A percentile compares a stretch with the other conserved stretches of the same genome.
Evolutionary conservation across 2,797 vertebrate species (phyloP).

Genomic region (Phylloscopus collybita): DNA sequence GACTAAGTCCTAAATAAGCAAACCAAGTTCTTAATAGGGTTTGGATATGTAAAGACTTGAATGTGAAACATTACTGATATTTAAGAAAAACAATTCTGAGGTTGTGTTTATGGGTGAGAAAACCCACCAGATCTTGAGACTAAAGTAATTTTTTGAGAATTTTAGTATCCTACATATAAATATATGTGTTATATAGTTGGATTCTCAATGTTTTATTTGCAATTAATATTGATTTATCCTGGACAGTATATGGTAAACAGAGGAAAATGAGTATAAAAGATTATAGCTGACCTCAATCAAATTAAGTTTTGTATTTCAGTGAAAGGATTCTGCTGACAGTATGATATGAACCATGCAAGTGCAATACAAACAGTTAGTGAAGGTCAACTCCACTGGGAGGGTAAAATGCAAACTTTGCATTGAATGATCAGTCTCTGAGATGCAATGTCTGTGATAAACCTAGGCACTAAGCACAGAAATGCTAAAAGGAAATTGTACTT

Average conservation of each 20-base stretch:
- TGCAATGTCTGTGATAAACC: neutral
- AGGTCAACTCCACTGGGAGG: neutral
- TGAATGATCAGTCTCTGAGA: neutral
- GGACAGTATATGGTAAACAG: neutral
- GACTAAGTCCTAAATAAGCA: neutral
- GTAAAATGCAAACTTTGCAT: neutral
- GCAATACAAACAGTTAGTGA: neutral
- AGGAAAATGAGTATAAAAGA: neutral
- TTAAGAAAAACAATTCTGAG: neutral
- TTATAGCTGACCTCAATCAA: neutral
- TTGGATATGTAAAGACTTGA: neutral
- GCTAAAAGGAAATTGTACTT: neutral
- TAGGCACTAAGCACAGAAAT: neutral
- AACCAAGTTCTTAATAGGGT: neutral
- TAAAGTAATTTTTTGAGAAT: neutral
- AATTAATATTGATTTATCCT: neutral
- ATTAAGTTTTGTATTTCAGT: neutral
- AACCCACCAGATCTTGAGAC: neutral
- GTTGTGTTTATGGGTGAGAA: neutral
- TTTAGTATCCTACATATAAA: neutral
- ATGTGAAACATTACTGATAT: neutral
- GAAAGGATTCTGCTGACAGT: neutral
- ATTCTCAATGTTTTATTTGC: neutral
- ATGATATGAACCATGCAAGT: neutral
- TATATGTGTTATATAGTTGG: neutral